Percentiles rank a stretch among this genome's conserved stretches.
These are phyloP conservation scores for Hemicentrotus pulcherrimus DNA, from an alignment of 35 echinoderm and acorn worm species.

Conservation along the genomic window DNA sequence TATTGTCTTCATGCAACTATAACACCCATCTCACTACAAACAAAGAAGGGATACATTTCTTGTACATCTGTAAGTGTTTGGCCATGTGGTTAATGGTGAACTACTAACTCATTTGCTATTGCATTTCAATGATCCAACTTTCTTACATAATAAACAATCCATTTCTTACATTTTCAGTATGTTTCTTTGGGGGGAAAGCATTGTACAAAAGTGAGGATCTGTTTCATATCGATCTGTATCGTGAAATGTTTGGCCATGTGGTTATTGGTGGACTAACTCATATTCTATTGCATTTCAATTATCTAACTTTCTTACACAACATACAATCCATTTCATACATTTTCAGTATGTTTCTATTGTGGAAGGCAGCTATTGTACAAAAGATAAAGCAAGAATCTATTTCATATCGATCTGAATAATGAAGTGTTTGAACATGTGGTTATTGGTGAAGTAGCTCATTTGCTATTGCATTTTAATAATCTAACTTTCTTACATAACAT, in stretches of 20 bases:
- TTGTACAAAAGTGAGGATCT: neutral
- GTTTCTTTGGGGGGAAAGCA: neutral
- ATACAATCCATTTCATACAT: neutral
- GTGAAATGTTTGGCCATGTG: neutral
- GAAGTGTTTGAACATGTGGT: neutral
- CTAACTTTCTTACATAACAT: neutral
- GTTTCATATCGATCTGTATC: neutral
- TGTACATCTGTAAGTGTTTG: neutral
- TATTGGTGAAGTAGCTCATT: neutral
- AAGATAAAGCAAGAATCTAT: too few species aligned
- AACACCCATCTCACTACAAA: too few species aligned
- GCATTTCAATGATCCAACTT: neutral
- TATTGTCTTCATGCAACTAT: too few species aligned
- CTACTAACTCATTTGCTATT: neutral
- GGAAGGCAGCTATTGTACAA: neutral
- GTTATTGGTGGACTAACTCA: neutral
- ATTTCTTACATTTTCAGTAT: neutral
- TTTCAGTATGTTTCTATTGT: neutral
- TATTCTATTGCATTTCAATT: neutral
- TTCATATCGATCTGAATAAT: neutral
- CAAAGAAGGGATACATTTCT: too few species aligned
- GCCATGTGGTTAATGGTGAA: neutral
- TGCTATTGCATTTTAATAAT: neutral
- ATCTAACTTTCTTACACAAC: neutral
- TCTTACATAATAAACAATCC: neutral